Base-by-base conservation (phyloP, 1,140 invertebrate species). In the Ooceraea biroi region DNA sequence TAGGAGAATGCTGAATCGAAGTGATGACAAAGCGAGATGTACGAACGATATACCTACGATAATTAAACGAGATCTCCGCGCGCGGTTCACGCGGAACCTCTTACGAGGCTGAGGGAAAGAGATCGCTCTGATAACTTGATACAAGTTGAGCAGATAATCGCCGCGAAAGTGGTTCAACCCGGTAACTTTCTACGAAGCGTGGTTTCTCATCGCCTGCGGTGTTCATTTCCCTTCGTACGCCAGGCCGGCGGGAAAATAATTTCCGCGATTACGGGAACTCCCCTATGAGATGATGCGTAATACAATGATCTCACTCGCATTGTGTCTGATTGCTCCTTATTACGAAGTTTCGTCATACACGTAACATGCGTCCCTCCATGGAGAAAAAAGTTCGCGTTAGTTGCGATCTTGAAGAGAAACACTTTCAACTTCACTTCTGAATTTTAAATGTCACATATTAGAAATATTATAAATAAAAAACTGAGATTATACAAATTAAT, bases 161-260 rank as follows among this genome's bases (percentile, higher is more conserved):
- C 73, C 25, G 36, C 44, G 76, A 80, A 80, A 80, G 65, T 80
- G 76, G 65, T 71, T 80, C 52, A 58, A n/a, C n/a, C 25, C 25
- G 57, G 73, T 50, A 52, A 77, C 74, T 77, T 77, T 77, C 74
- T 77, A 77, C 66, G 22, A 80, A 55, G n/a, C 25, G 65, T 46
- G 41, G 36, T 80, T 80, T 80, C 76, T 80, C 76, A 80, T 80
- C 76, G 76, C 76, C 69, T 57, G 69, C 65, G 65, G 36, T 50
- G 46, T 71, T 80, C 25, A 80, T 71, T 80, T 71, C 50, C 50
- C 52, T 80, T 58, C 22, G 14, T 71, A 46, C 69, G 50, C 69
- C 65, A 50, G 3, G 50, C 69, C 65, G 65, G 3, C n/a, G 52
- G 3, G 65, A 71, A 71, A 80, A 69, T 57, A 44, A 69, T 80